Conservation (phyloP, 2,888 invertebrate genomes). For the Teleiodes luculella region DNA sequence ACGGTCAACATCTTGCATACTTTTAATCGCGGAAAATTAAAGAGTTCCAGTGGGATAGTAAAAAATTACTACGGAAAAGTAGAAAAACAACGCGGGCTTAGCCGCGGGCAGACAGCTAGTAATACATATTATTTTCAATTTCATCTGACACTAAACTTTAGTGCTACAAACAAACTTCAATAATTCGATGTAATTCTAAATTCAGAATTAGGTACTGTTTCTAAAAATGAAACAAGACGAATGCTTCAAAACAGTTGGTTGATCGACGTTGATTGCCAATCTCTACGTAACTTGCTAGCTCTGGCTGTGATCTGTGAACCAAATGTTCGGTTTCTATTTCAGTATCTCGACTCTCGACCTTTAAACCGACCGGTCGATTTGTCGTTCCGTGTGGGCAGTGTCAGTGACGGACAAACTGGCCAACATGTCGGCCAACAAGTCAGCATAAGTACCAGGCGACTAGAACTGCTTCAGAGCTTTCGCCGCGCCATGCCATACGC, state of each 20-base stretch:
- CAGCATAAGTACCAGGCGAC: constrained; percentile 59
- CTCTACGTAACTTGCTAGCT: constrained; percentile 19
- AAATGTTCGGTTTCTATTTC: constrained; percentile 16
- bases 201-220: not conserved
- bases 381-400: constrained; percentile 28
- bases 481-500: constrained; percentile 29
- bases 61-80: too few relatives aligned
- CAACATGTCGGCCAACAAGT: constrained; percentile 69
- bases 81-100: too few relatives aligned
- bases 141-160: too few relatives aligned
- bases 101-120: too few relatives aligned
- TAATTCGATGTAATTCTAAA: not conserved
- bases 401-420: constrained; percentile 41
- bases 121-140: too few relatives aligned
- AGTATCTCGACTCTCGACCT: constrained; percentile 3
- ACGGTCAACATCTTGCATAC: too few relatives aligned
- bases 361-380: constrained; percentile 13
- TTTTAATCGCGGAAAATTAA: too few relatives aligned
- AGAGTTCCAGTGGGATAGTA: too few relatives aligned
- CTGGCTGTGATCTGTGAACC: constrained; percentile 16
- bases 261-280: constrained; percentile 16
- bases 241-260: not conserved
- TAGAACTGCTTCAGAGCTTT: constrained; percentile 59
- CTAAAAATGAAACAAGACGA: constrained; percentile 1
- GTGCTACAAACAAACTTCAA: not conserved